phyloP scores from a whole-genome alignment of 2,797 vertebrate species.

The Helicolenus hilgendorfi region DNA sequence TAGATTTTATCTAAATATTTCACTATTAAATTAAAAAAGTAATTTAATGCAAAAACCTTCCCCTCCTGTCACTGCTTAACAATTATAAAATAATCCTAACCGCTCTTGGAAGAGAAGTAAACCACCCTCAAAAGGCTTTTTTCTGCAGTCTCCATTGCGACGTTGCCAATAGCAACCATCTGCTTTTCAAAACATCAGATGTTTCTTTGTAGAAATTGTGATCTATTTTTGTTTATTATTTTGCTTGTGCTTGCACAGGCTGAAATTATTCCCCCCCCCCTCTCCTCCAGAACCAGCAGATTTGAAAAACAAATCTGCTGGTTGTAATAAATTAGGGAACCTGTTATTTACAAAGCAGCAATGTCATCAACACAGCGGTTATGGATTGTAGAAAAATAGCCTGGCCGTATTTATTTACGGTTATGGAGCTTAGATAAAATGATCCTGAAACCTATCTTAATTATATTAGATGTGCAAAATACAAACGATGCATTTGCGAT shows the following conservation, averaged over 20 bases:
- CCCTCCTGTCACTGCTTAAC: not conserved
- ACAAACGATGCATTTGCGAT: not conserved
- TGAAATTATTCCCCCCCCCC: constrained; percentile 8
- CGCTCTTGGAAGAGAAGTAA: constrained; percentile 1
- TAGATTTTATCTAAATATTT: not conserved
- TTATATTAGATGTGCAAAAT: not conserved
- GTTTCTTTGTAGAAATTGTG: constrained; percentile 46
- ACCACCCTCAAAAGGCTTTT: constrained; percentile 25
- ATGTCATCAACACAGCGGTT: not conserved
- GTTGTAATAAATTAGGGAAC: constrained; percentile 20
- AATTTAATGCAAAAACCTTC: not conserved
- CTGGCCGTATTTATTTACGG: not conserved
- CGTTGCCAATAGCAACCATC: constrained; percentile 73
- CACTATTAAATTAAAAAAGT: not conserved
- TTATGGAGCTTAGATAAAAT: not conserved
- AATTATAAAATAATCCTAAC: constrained; percentile 21
- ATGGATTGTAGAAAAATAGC: not conserved
- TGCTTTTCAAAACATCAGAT: constrained; percentile 71
- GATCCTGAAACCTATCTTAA: not conserved
- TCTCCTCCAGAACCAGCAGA: not conserved
- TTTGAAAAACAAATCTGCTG: constrained; percentile 39
- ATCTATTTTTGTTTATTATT: constrained; percentile 63
- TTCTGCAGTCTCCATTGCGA: constrained; percentile 23
- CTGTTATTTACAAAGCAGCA: constrained; percentile 7
- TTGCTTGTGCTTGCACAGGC: not conserved